Evolutionary conservation across 1,140 invertebrate species (phyloP).

Genomic region (Drosophila triauraria): DNA sequence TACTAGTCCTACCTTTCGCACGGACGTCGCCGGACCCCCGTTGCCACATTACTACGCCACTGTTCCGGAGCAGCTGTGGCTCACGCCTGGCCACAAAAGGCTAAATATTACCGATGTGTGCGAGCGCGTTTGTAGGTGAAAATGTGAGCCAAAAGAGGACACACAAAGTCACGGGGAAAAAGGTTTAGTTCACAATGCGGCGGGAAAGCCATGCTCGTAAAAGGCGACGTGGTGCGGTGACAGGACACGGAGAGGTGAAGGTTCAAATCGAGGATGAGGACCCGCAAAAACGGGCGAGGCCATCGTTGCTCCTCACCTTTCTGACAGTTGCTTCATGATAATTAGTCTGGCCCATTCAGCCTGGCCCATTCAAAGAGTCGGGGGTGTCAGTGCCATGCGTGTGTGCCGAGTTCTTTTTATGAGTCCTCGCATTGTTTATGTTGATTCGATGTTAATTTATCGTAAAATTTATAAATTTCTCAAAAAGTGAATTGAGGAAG

Average conservation of each 20-base stretch:
- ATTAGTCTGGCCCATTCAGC: constrained; percentile 51
- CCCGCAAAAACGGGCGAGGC: constrained; percentile 62
- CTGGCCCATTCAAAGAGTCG: constrained; percentile 40
- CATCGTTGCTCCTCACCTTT: constrained; percentile 40
- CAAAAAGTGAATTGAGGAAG: constrained; percentile 9
- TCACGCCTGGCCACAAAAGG: constrained; percentile 74
- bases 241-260: constrained; percentile 31
- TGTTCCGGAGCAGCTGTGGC: constrained; percentile 62
- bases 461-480: constrained; percentile 81
- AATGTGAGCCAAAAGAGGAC: constrained; percentile 51
- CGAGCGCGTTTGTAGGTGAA: constrained; percentile 47
- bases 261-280: constrained; percentile 24
- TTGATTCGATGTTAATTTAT: constrained; percentile 80
- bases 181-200: constrained; percentile 29
- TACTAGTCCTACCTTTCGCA: constrained; percentile 26
- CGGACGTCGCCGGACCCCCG: constrained; percentile 10
- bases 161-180: constrained; percentile 23
- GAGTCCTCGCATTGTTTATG: constrained; percentile 72
- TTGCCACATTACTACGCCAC: constrained; percentile 40
- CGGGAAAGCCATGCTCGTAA: constrained; percentile 51
- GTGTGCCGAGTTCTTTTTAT: constrained; percentile 69
- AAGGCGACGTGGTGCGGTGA: constrained; percentile 47
- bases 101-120: constrained; percentile 45
- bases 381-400: constrained; percentile 69
- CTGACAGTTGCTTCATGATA: constrained; percentile 81